Evolutionary conservation across 2,797 vertebrate genomes (phyloP).

Genomic region (Esox masquinongy): DNA sequence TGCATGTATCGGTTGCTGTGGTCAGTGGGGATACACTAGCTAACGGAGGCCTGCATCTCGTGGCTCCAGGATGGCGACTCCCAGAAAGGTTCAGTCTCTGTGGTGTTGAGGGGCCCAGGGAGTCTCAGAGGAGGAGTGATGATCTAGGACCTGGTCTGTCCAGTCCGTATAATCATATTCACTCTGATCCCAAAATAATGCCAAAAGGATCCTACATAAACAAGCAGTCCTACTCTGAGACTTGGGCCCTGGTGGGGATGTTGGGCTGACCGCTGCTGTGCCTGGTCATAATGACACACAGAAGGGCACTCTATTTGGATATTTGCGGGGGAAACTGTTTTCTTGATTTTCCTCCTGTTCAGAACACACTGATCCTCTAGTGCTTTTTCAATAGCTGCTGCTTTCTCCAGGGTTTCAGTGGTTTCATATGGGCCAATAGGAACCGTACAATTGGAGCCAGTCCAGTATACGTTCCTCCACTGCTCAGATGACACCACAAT

Average conservation of each 20-base stretch:
- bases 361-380: background rate
- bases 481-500: background rate
- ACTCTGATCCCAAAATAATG: background rate
- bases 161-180: background rate
- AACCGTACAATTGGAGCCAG: background rate
- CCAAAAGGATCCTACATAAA: background rate
- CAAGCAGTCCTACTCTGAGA: constrained; percentile 1
- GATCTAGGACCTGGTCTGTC: background rate
- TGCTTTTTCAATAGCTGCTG: background rate
- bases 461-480: background rate
- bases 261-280: constrained; percentile 2
- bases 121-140: background rate
- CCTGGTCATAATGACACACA: background rate
- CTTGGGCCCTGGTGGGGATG: background rate
- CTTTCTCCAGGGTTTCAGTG: background rate
- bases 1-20: background rate
- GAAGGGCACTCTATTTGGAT: background rate
- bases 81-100: constrained; percentile 10
- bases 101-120: background rate
- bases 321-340: background rate
- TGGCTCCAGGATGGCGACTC: background rate
- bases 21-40: background rate
- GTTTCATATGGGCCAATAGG: background rate
- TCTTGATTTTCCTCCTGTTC: background rate
- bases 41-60: background rate